Evolutionary conservation across 1,140 invertebrate genomes (phyloP).

Genomic region (Hycleus cichorii): DNA sequence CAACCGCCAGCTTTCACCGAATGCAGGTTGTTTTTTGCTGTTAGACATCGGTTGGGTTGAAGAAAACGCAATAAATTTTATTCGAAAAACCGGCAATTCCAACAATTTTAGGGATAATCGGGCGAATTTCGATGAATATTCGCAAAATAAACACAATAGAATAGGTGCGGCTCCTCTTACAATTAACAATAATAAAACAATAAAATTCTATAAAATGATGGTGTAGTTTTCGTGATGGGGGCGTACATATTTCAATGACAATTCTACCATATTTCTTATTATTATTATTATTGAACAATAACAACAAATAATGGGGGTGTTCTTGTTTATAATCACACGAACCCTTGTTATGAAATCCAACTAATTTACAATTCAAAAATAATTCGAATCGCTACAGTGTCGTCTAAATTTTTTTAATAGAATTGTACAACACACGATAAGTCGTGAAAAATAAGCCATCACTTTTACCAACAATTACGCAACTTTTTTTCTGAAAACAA

Average conservation of each 20-base stretch:
- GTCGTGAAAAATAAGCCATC: too few relatives aligned
- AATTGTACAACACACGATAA: too few relatives aligned
- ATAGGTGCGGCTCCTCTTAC: conserved; percentile 4
- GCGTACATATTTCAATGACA: conserved; percentile 17
- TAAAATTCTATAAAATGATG: conserved; percentile 10
- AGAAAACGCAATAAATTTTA: conserved; percentile 11
- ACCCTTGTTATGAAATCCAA: too few relatives aligned
- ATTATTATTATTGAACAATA: too few relatives aligned
- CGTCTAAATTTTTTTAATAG: too few relatives aligned
- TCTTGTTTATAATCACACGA: too few relatives aligned
- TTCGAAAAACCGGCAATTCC: conserved; percentile 4
- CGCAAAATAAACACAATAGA: conserved; percentile 2
- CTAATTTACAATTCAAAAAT: too few relatives aligned
- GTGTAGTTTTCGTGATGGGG: conserved; percentile 15
- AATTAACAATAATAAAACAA: conserved; percentile 11
- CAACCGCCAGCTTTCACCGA: conserved; percentile 15
- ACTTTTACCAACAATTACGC: too few relatives aligned
- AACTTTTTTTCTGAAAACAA: too few relatives aligned
- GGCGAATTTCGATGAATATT: not conserved
- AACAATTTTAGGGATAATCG: conserved; percentile 4
- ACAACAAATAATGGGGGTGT: too few relatives aligned
- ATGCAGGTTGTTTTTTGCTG: conserved; percentile 11
- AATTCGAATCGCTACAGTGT: too few relatives aligned
- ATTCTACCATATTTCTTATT: not conserved
- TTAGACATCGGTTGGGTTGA: too few relatives aligned